Evolutionary conservation across 2,113 vertebrate species (phyloP).

Genomic region (Mionectes macconnelli): DNA sequence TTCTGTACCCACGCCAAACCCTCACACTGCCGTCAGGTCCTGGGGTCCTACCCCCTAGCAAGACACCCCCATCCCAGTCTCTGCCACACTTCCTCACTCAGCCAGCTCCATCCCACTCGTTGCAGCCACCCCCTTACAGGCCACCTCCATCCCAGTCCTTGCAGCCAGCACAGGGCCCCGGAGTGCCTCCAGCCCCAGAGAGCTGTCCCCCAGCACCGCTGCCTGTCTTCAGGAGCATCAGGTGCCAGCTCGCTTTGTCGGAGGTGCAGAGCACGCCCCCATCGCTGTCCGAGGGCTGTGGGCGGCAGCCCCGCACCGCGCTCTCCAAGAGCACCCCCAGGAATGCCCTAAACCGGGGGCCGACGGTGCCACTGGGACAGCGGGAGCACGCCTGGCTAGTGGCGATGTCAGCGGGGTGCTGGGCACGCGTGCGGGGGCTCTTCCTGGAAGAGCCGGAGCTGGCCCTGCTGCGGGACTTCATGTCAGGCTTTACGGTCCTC

Average conservation of each 20-base stretch:
- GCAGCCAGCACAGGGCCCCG: background rate
- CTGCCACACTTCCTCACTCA: background rate
- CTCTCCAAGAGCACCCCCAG: background rate
- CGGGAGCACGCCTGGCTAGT: constrained; percentile 90
- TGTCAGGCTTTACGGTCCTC: constrained; percentile 88
- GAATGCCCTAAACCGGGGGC: background rate
- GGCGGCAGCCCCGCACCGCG: background rate
- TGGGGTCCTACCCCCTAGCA: background rate
- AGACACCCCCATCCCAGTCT: background rate
- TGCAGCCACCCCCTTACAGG: background rate
- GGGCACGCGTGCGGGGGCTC: constrained; percentile 80
- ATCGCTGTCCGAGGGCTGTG: constrained; percentile 14
- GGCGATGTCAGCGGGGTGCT: constrained; percentile 79
- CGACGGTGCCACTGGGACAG: constrained; percentile 78
- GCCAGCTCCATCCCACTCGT: background rate
- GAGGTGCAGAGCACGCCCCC: constrained; percentile 42
- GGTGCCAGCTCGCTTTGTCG: constrained; percentile 65
- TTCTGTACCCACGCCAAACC: background rate
- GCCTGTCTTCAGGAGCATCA: constrained; percentile 73
- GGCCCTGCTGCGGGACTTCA: constrained; percentile 85
- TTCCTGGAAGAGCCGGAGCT: constrained; percentile 84
- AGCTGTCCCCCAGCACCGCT: background rate
- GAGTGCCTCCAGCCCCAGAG: background rate
- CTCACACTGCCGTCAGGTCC: background rate
- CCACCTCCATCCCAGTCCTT: background rate